These are phyloP conservation scores for Leptatherina wallacei DNA, from an alignment of 2,797 vertebrate species.

Conservation along the genomic window DNA sequence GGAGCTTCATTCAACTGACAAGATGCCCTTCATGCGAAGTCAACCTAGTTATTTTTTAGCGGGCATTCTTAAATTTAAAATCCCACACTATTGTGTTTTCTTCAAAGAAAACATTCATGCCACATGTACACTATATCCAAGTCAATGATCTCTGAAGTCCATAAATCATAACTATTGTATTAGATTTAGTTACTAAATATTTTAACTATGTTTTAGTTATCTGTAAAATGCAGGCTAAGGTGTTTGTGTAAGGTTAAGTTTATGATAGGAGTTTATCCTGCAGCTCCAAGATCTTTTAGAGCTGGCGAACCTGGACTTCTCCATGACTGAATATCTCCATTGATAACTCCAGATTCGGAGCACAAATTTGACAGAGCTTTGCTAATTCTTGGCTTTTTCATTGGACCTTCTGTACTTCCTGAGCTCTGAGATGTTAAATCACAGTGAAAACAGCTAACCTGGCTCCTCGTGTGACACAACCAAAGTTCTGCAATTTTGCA, in stretches of 20 bases:
- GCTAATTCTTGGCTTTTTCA: no score
- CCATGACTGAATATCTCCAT: no score
- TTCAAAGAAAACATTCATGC: not conserved
- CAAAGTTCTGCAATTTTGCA: not conserved
- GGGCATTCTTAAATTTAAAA: not conserved
- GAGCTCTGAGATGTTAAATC: not conserved
- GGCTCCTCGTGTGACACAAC: not conserved
- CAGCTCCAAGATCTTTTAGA: not conserved
- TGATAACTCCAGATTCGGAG: not conserved
- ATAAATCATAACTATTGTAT: not conserved
- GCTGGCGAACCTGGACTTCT: no score
- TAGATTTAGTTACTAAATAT: not conserved
- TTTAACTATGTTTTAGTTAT: not conserved
- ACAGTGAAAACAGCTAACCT: not conserved
- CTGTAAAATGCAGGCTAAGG: not conserved
- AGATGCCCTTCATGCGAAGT: conserved; percentile 1
- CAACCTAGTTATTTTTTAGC: not conserved
- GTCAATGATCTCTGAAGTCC: not conserved
- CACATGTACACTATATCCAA: not conserved
- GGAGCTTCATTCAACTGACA: conserved; percentile 16
- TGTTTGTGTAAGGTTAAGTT: not conserved
- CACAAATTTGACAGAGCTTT: not conserved
- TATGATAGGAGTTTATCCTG: not conserved
- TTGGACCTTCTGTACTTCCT: no score
- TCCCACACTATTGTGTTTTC: not conserved